phyloP scores from a whole-genome alignment of 2,113 vertebrate species.

The Sardina pilchardus region DNA sequence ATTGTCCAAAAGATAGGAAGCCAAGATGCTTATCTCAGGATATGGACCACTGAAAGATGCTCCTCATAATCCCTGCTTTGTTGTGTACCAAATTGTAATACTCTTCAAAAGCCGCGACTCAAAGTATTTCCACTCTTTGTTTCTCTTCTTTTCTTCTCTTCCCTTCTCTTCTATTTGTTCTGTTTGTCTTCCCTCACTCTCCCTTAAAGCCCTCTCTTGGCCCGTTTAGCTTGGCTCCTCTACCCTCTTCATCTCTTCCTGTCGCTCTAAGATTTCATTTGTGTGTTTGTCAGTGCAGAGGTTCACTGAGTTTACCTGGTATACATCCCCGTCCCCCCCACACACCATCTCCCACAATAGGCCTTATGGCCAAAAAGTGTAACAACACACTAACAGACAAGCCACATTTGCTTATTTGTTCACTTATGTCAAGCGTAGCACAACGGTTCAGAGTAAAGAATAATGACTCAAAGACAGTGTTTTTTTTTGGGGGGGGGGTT shows the following conservation, averaged over 20 bases:
- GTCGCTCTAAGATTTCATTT: background rate
- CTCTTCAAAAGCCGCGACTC: background rate
- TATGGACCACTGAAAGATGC: background rate
- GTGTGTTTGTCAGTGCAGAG: background rate
- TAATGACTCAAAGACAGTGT: constrained; percentile 2
- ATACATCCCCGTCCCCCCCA: too few relatives aligned
- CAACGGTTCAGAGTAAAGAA: background rate
- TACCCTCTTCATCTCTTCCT: background rate
- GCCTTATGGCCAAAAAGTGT: background rate
- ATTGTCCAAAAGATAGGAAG: background rate
- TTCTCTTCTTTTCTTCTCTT: background rate
- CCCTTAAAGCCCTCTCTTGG: background rate
- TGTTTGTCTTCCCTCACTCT: background rate
- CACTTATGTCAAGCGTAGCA: background rate
- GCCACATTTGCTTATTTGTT: background rate
- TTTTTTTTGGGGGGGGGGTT: constrained; percentile 29
- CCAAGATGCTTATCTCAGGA: background rate
- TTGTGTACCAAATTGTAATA: background rate
- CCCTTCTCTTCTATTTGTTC: background rate
- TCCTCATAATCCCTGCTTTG: background rate
- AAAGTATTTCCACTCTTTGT: background rate
- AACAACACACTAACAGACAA: background rate
- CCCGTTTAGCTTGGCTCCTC: background rate
- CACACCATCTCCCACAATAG: background rate
- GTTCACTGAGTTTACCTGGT: background rate